Evolutionary conservation across 1,140 invertebrate species (phyloP).

Genomic region (Trichonephila clavipes): DNA sequence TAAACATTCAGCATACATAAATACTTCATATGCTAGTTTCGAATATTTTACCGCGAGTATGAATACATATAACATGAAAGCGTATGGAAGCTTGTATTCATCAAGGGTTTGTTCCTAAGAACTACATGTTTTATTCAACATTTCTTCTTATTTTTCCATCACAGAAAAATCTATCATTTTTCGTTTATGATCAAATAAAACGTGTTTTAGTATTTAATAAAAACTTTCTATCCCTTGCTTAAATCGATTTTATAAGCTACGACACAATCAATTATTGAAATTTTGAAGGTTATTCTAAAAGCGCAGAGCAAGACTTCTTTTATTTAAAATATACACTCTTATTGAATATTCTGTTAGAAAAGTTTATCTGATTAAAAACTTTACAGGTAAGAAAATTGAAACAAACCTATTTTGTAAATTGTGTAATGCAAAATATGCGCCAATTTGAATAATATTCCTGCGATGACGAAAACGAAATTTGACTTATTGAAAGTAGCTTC

Average conservation of each 20-base stretch:
- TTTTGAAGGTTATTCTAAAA: background rate
- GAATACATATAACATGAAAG: background rate
- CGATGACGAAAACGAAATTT: too few species aligned
- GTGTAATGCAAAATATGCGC: too few species aligned
- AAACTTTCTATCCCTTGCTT: background rate
- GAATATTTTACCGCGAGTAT: background rate
- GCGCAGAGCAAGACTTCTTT: too few species aligned
- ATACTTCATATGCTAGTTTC: background rate
- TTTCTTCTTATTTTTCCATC: background rate
- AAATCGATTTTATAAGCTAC: background rate
- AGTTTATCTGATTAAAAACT: too few species aligned
- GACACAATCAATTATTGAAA: constrained; percentile 10
- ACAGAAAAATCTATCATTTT: background rate
- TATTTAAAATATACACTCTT: too few species aligned
- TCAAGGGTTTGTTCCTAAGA: background rate
- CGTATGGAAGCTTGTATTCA: background rate
- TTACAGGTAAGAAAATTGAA: too few species aligned
- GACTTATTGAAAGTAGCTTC: too few species aligned
- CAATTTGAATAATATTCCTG: too few species aligned
- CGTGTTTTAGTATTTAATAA: background rate
- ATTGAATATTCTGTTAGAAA: too few species aligned
- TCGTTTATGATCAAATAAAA: background rate
- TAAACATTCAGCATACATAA: background rate
- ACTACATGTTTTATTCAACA: background rate
- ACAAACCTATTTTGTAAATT: too few species aligned